Conservation (phyloP, 2,797 vertebrate species). For the Pseudopleuronectes americanus region DNA sequence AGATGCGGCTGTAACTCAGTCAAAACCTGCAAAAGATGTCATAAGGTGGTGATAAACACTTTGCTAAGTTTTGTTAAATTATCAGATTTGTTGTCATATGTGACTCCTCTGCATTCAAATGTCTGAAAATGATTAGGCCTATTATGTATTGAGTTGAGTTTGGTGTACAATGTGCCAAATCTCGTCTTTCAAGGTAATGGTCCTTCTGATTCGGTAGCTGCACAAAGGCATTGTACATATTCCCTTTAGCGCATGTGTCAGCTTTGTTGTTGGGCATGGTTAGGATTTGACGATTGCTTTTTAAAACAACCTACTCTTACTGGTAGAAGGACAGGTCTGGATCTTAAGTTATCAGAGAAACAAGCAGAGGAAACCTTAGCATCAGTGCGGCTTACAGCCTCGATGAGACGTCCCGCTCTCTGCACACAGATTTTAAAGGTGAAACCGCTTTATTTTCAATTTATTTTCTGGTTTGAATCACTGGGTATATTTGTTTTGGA, state of each 20-base stretch:
- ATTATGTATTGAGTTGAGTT: neutral
- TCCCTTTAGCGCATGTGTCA: neutral
- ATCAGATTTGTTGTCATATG: neutral
- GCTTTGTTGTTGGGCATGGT: no score
- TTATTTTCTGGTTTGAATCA: no score
- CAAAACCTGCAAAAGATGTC: conserved; percentile 5
- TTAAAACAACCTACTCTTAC: no score
- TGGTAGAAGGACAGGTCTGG: no score
- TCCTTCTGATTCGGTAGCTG: neutral
- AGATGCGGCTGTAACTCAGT: neutral
- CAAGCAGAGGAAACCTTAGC: no score
- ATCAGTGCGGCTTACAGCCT: no score
- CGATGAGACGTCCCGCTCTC: no score
- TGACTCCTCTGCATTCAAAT: neutral
- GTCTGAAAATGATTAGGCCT: neutral
- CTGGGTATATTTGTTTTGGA: no score
- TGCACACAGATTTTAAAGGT: no score
- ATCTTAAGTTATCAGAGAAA: no score
- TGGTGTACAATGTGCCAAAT: neutral
- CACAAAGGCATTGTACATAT: neutral
- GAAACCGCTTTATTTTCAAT: no score
- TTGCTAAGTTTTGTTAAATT: neutral
- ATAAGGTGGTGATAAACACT: neutral
- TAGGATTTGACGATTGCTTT: no score
- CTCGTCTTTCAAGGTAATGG: neutral